Evolutionary conservation across 1,140 invertebrate species (phyloP), one percentile per base, ranked within the genome.

Genomic region (Trichogramma pretiosum): DNA sequence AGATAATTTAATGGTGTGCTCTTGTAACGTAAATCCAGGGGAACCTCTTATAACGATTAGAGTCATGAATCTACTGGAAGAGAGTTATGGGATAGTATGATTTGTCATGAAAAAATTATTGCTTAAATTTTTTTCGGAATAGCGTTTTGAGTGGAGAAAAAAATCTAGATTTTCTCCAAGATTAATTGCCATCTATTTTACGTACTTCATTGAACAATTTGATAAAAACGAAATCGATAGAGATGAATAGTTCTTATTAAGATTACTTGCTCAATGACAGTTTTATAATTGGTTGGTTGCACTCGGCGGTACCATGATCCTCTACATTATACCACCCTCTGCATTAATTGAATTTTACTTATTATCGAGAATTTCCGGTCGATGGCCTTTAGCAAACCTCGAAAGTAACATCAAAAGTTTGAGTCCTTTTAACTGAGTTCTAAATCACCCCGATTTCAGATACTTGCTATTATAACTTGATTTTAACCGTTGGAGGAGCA

Each of bases 281-380:
- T 46, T 46, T 42, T 46, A 51, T 51, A 51, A 51, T 51, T 51
- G 46, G 19, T 51, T 46, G 16, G 16, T 16, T n/a, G 41, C 30
- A 43, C 14, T 9, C 13, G 34, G 7, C 14, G 4, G 37, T 32
- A 18, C 22, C 37, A 47, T 33, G 8, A 11, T 14, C 36, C 22
- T 16, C 35, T n/a, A n/a, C n/a, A n/a, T n/a, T n/a, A n/a, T n/a
- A n/a, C n/a, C n/a, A n/a, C n/a, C n/a, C n/a, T n/a, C 18, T n/a
- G 24, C 36, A 46, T 51, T 64, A 61, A 65, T 65, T 65, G 61
- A 63, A 65, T 59, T 56, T 63, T 56, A 46, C 30, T 41, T 51
- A 58, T 65, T 65, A 65, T 62, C 61, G 49, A 40, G 18, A 55
- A 59, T 58, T 65, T 63, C 61, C 59, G 45, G 53, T 52, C 58